Evolutionary conservation across 92 coral and sea anemone species (phyloP), one percentile per base, ranked within the genome.

Genomic region (Parazoanthus darwini): DNA sequence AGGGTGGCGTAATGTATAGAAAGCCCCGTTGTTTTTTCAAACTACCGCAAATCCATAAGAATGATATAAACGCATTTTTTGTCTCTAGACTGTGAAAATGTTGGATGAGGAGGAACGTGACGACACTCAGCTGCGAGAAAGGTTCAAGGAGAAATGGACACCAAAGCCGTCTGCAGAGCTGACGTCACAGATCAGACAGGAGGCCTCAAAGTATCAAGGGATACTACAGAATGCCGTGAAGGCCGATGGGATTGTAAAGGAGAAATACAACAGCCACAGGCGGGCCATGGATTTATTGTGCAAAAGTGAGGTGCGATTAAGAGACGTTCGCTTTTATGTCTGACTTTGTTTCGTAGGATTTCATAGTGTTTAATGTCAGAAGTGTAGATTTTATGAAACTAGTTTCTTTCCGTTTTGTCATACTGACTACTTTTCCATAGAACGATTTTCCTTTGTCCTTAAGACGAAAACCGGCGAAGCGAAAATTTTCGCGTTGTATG

Each of bases 41-140:
- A 76, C 23, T 14, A 54, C 33, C 33, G 33, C 8, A 76, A 42
- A 46, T 46, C 51, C 51, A 9, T 3, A 46, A 46, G 51, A 46
- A 9, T 46, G 51, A 46, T 46, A 46, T 46, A 6, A 4, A 13
- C 7, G 13, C 58, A 51, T 13, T 51, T 54, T 54, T 22, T 77
- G 22, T 72, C 46, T 59, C 1, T 76, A 97, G 99, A 94, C 95
- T 51, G 85, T 89, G 42, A 95, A 96, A 4, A 22, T 91, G 82
- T 74, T 97, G 98, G 99, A 97, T 91, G 99, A 97, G 65, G 99
- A 97, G 82, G 98, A 97, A 63, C 94, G 99, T 56, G 96, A 97
- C 68, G 99, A 97, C 79, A 94, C 98, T 10, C 98, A 97, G 76
- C 78, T 97, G 93, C 90, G 99, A 79, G 98, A 97, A 8, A 96